phyloP scores from a whole-genome alignment of 2,888 invertebrate species.

The Aleiodes leptofemur region DNA sequence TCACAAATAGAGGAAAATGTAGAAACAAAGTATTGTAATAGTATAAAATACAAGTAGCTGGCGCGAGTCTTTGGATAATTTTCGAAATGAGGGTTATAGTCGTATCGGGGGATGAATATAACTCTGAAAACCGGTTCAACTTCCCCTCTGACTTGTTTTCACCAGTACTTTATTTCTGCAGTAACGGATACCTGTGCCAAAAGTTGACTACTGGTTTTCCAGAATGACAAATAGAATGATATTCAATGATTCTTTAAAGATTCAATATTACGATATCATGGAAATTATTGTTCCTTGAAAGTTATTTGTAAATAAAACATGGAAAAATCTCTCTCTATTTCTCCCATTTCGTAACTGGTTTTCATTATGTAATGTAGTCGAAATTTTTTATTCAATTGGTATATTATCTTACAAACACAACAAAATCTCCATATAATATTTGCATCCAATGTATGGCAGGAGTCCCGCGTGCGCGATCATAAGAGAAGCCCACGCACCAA shows the following conservation, averaged over 20 bases:
- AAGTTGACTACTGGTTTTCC: conserved; percentile 39
- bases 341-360: background rate
- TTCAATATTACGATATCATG: background rate
- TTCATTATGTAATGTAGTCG: conserved; percentile 8
- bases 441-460: conserved; percentile 47
- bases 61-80: conserved; percentile 6
- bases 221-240: background rate
- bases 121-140: conserved; percentile 42
- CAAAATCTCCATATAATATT: conserved; percentile 42
- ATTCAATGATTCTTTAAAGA: background rate
- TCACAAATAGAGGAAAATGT: background rate
- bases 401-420: conserved; percentile 64
- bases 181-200: conserved; percentile 43
- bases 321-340: background rate
- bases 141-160: conserved; percentile 40
- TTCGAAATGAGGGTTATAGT: conserved; percentile 20
- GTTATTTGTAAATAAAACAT: conserved; percentile 8
- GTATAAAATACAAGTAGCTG: too few relatives aligned
- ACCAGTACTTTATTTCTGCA: conserved; percentile 34
- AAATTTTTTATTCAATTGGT: conserved; percentile 58
- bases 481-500: conserved; percentile 64
- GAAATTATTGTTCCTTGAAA: background rate
- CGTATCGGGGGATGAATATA: conserved; percentile 38
- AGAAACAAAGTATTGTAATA: too few relatives aligned
- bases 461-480: conserved; percentile 30